Percentiles rank a stretch among this genome's conserved stretches.
Conservation (phyloP, 2,797 vertebrate genomes). For the Chaunax sp. region DNA sequence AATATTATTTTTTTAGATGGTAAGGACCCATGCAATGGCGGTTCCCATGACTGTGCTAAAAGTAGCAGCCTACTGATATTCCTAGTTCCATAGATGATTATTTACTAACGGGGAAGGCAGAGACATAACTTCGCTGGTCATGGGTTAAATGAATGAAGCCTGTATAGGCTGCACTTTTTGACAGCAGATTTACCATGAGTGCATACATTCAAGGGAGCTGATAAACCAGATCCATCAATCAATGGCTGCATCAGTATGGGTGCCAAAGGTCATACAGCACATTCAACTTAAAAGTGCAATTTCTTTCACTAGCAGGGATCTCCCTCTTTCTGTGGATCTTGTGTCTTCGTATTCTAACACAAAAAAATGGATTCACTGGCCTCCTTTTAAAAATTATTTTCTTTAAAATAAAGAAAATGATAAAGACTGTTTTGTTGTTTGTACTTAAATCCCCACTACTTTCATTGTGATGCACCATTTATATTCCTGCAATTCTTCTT, state of each 20-base stretch:
- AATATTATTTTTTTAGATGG: constrained; percentile 32
- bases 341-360: background rate
- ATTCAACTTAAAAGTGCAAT: background rate
- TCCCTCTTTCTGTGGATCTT: background rate
- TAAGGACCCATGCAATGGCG: background rate
- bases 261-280: background rate
- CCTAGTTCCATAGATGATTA: constrained; percentile 30
- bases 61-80: constrained; percentile 58
- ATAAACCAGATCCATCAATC: background rate
- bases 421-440: background rate
- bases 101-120: constrained; percentile 1
- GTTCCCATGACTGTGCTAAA: constrained; percentile 60
- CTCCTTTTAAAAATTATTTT: background rate
- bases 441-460: background rate
- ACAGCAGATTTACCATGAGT: background rate
- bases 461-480: background rate
- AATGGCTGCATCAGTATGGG: constrained; percentile 4
- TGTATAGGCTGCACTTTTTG: constrained; percentile 2
- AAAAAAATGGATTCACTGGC: background rate
- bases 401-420: too few species aligned
- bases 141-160: constrained; percentile 1
- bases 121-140: constrained; percentile 13
- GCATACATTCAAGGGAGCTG: background rate
- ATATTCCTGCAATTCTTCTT: background rate
- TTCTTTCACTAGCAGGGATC: background rate